Conservation (phyloP, 1,140 invertebrate species). For the Euwallacea fornicatus region DNA sequence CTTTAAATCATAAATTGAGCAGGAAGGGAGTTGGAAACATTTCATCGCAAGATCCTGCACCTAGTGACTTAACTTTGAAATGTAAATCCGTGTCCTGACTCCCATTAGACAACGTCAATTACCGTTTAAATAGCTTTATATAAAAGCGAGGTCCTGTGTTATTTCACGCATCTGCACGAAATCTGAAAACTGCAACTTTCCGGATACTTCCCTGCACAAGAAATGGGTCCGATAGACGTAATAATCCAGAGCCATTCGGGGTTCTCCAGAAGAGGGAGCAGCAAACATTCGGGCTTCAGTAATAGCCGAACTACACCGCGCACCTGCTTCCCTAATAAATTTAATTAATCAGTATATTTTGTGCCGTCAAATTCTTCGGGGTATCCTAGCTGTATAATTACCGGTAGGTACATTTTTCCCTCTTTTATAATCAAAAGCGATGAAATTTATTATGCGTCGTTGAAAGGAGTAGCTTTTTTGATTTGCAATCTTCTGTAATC, state of each 20-base stretch:
- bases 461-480: no score
- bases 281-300: conserved; percentile 32
- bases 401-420: conserved; percentile 17
- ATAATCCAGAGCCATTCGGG: conserved; percentile 29
- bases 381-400: conserved; percentile 30
- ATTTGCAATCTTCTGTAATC: no score
- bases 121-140: no score
- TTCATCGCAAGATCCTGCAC: background rate
- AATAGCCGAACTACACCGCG: conserved; percentile 33
- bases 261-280: conserved; percentile 33
- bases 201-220: conserved; percentile 8
- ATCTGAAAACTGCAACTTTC: background rate
- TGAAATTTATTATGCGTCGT: conserved; percentile 1
- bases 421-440: conserved; percentile 21
- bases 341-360: conserved; percentile 40
- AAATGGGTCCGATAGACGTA: conserved; percentile 29
- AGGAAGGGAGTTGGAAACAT: conserved; percentile 4
- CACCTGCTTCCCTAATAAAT: conserved; percentile 38
- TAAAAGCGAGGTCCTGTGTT: no score
- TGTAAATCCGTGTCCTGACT: no score
- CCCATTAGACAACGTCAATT: no score
- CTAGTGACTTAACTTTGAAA: no score
- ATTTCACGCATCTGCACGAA: no score
- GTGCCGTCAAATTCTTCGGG: conserved; percentile 31
- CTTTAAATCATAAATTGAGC: conserved; percentile 22